Evolutionary conservation across 2,797 vertebrate genomes (phyloP), one percentile per base, ranked within the genome.

Genomic region (Gallinago nigripennis): DNA sequence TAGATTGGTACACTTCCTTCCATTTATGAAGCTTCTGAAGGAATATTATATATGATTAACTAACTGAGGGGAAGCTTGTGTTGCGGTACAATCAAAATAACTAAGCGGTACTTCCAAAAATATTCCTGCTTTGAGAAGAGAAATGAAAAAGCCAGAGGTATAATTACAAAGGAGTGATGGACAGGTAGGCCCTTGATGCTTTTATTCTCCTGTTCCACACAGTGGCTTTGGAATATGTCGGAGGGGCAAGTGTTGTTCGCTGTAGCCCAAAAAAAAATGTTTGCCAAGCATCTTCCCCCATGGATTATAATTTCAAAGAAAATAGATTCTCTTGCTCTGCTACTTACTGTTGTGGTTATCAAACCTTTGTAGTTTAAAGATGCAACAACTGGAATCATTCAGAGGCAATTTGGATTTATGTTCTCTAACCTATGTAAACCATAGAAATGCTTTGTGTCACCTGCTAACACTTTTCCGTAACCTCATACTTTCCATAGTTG

Each of bases 401-500:
- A 81, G 43, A 92, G 35, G 61, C 66, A 81, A 20, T 93, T 92
- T 91, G 82, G 80, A 79, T 81, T 57, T 63, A 13, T 31, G 25
- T 78, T 70, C 56, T 72, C 43, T 65, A 92, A 93, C 69, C 81
- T 73, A 72, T 46, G 58, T 93, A 95, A 95, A 92, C 72, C 58
- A 66, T 18, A 88, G 72, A 84, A 94, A 94, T 17, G 8, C 82
- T 95, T 95, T 82, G 88, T 96, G 93, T 96, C 96, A 97, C 92
- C 92, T 96, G 95, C 94, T 95, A 96, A 76, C 76, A 65, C 58
- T 96, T 97, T 95, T 86, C 92, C 3, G 0, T 94, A 93, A 87
- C 58, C 64, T 97, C 96, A 95, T 87, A 85, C n/a, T 97, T 97
- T 97, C 96, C 93, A 95, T 37, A 89, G 82, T 76, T 92, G 68